Evolutionary conservation across 2,888 invertebrate genomes (phyloP).

Genomic region (Elgonia sp.): DNA sequence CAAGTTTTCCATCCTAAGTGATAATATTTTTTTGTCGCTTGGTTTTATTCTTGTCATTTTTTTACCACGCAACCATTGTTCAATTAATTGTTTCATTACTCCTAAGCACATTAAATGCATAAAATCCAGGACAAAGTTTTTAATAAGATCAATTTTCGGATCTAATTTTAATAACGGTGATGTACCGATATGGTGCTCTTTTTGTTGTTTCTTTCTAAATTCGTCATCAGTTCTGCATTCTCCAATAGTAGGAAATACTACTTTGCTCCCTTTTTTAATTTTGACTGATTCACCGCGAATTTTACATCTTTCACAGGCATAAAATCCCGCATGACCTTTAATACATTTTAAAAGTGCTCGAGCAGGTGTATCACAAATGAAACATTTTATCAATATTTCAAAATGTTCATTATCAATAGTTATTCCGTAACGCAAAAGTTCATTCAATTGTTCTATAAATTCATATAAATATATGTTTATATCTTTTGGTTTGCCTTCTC

Average conservation of each 20-base stretch:
- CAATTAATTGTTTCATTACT: conserved; percentile 54
- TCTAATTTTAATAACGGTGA: conserved; percentile 53
- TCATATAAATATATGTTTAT: not conserved
- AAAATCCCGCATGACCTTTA: conserved; percentile 71
- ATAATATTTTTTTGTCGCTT: not conserved
- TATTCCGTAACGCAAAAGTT: not conserved
- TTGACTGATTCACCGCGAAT: conserved; percentile 44
- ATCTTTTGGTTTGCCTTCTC: not conserved
- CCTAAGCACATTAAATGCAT: conserved; percentile 74
- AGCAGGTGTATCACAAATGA: conserved; percentile 67
- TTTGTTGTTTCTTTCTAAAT: conserved; percentile 54
- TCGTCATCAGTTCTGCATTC: conserved; percentile 51
- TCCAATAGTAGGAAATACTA: conserved; percentile 41
- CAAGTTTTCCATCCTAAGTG: not conserved
- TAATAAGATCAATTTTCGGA: not conserved
- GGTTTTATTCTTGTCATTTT: not conserved
- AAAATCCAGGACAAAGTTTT: conserved; percentile 64
- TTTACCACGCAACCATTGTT: conserved; percentile 13
- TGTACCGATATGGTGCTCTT: conserved; percentile 49
- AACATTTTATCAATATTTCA: not conserved
- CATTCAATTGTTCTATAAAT: conserved; percentile 15
- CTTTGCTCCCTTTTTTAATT: not conserved
- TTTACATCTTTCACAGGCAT: conserved; percentile 74
- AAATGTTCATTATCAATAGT: conserved; percentile 3
- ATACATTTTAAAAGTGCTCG: conserved; percentile 71